Conservation (phyloP, 2,888 invertebrate species). For the Drosophila rellima region DNA sequence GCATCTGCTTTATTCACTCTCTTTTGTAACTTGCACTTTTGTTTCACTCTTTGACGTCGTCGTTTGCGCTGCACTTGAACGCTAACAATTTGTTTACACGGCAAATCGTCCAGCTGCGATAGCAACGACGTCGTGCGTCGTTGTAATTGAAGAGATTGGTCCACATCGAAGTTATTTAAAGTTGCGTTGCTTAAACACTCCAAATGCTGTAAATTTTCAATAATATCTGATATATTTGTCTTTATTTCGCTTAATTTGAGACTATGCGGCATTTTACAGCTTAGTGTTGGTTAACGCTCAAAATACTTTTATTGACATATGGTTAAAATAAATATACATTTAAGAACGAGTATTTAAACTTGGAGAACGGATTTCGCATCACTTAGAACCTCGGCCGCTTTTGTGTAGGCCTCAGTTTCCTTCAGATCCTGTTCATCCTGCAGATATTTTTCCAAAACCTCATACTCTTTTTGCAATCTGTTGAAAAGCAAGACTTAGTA, state of each 20-base stretch:
- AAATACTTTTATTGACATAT: slow-evolving; percentile 24
- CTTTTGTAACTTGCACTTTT: slow-evolving; percentile 20
- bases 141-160: slow-evolving; percentile 22
- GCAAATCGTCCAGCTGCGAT: slow-evolving; percentile 37
- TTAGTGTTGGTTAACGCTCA: slow-evolving; percentile 51
- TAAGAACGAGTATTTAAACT: slow-evolving; percentile 14
- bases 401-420: slow-evolving; percentile 89
- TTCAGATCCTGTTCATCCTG: slow-evolving; percentile 92
- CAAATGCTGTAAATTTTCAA: slow-evolving; percentile 46
- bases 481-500: not conserved
- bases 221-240: slow-evolving; percentile 32
- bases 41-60: slow-evolving; percentile 38
- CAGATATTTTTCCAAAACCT: slow-evolving; percentile 91
- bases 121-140: slow-evolving; percentile 41
- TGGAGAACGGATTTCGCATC: slow-evolving; percentile 87
- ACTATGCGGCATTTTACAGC: slow-evolving; percentile 51
- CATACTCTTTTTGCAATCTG: slow-evolving; percentile 90
- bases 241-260: slow-evolving; percentile 60
- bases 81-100: slow-evolving; percentile 31
- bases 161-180: slow-evolving; percentile 12
- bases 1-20: not conserved
- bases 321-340: slow-evolving; percentile 24
- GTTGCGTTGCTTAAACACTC: slow-evolving; percentile 27
- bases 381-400: slow-evolving; percentile 89
- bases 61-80: slow-evolving; percentile 46